Evolutionary conservation across 2,888 invertebrate genomes (phyloP).

Genomic region (Aphidoletes aphidimyza): DNA sequence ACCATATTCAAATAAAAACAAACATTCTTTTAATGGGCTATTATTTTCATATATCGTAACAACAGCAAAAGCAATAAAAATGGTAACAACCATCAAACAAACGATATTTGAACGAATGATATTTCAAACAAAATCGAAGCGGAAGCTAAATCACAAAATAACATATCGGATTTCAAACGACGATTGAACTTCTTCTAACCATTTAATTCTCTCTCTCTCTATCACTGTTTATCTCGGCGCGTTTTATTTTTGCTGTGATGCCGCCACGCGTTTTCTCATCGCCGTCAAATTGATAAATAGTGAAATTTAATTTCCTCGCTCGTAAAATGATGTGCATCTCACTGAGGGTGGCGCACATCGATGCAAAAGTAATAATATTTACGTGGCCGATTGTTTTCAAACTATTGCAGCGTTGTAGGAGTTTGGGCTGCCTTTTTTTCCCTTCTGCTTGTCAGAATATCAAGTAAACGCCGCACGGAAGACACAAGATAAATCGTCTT

Average conservation of each 20-base stretch:
- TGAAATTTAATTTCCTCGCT: constrained; percentile 48
- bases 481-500: constrained; percentile 8
- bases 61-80: constrained; percentile 28
- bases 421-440: neutral
- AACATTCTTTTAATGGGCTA: constrained; percentile 19
- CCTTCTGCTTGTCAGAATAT: neutral
- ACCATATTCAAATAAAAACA: neutral
- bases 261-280: neutral
- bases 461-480: neutral
- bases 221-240: neutral
- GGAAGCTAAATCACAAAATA: constrained; percentile 33
- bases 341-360: constrained; percentile 23
- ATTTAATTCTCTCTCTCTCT: neutral
- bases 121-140: constrained; percentile 21
- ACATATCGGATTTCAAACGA: constrained; percentile 3
- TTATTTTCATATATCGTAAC: constrained; percentile 44
- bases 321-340: neutral
- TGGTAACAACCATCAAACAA: neutral
- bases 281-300: constrained; percentile 5
- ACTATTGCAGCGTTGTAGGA: neutral
- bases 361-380: neutral
- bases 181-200: neutral
- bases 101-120: neutral
- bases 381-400: constrained; percentile 1
- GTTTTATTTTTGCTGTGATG: neutral